Conservation (phyloP, 1,140 invertebrate species). For the Phenacoccus solenopsis region DNA sequence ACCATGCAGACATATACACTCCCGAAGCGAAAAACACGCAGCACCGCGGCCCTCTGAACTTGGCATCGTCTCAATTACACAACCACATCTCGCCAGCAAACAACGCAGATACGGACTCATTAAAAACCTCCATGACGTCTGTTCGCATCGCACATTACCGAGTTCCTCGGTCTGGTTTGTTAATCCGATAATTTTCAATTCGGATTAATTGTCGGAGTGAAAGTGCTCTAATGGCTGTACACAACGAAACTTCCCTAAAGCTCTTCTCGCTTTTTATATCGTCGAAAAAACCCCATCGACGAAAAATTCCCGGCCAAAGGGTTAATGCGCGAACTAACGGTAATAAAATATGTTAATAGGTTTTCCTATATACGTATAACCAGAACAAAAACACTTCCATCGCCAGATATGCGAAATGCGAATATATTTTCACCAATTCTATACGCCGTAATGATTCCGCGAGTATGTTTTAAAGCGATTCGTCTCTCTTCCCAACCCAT, state of each 20-base stretch:
- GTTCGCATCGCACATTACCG: no score
- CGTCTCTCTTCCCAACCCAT: neutral
- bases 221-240: neutral
- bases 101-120: no score
- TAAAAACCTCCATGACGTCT: no score
- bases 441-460: neutral
- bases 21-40: no score
- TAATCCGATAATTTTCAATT: neutral
- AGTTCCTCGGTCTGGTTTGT: no score
- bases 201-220: neutral
- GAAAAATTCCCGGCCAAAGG: no score
- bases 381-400: neutral
- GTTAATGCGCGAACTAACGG: neutral
- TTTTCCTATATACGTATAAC: neutral
- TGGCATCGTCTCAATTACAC: no score
- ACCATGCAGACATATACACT: no score
- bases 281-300: neutral
- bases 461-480: neutral
- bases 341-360: conserved; percentile 3
- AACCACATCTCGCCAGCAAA: no score
- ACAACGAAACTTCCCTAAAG: neutral
- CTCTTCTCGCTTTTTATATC: neutral
- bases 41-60: no score
- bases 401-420: neutral
- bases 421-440: neutral